Evolutionary conservation across 2,888 invertebrate genomes (phyloP), one percentile per base, ranked within the genome.

Genomic region (Cylindroiulus punctatus): DNA sequence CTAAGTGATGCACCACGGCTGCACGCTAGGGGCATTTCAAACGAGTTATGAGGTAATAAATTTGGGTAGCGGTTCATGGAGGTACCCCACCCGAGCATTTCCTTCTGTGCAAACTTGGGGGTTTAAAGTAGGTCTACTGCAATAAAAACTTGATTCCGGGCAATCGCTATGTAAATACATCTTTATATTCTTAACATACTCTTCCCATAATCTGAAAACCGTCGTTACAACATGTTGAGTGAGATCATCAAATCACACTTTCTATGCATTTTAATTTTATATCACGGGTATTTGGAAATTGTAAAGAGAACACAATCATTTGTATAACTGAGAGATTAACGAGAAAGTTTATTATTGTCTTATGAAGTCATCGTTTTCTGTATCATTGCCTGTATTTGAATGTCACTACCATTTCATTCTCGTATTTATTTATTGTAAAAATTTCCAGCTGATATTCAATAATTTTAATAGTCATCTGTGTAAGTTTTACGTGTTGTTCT

Each of bases 101-200:
- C 57, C n/a, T 22, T 22, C 22, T 4, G 5, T 22, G 1, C 52
- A 57, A 57, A 44, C 44, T 57, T 57, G 7, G 22, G 22, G 57
- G 57, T 57, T 57, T 7, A 57, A 57, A 57, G n/a, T 82, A 82
- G 82, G 36, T 82, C 82, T 40, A 32, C 19, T 40, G 82, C 10
- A 82, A 22, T 32, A 32, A 57, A 57, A 57, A 52, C n/a, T 52
- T 22, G 22, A 22, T 57, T 57, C 57, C 57, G n/a, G 57, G 52
- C 19, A 52, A 52, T 52, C 52, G n/a, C 52, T 52, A n/a, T 52
- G n/a, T 52, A 57, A 57, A 57, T 57, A 57, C 57, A 52, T 52
- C 19, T 12, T 44, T 44, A 44, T 44, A 44, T 44, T 1, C 44
- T 44, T 44, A 44, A 44, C 44, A 44, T 44, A 1, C 22, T 57